Base-by-base conservation (phyloP, 2,797 vertebrate species). In the Cuniculus paca region DNA sequence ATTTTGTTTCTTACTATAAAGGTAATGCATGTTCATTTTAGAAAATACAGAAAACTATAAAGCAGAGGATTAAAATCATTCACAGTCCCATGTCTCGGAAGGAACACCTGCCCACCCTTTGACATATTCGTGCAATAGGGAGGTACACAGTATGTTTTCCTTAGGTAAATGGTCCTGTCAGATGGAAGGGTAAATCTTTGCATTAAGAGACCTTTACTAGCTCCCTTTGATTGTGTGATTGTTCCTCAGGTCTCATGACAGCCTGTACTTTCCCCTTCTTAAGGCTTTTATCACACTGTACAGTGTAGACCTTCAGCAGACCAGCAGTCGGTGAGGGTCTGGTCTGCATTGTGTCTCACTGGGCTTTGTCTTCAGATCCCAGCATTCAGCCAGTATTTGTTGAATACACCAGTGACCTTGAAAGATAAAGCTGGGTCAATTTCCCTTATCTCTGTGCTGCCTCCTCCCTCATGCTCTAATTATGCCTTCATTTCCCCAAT, bases 1-100 rank as follows among this genome's bases (percentile, higher is more conserved):
- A 3, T 84, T 93, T 88, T 92, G 31, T 92, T 92, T 96, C 48
- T 95, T 89, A 88, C 78, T 96, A 19, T 87, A 94, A 94, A 83
- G 79, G n/a, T 75, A 91, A 68, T 52, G 34, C 31, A 50, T 90
- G 16, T 36, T 61, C 36, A 52, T 80, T 93, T 26, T 89, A 94
- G 83, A 95, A 95, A 96, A 91, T 88, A 22, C 11, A 82, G 89
- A 96, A 90, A 90, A 88, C 39, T 42, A 45, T 58, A 90, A 94
- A 95, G 81, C 50, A 95, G 79, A 95, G 94, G 75, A 72, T 91
- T 74, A 58, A 82, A 95, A 34, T 86, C 63, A 61, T 45, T 58
- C 36, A 79, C 28, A 81, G 56, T 78, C 3, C 36, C 19, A 3
- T 61, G 36, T 96, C 70, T 72, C 52, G 70, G 19, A 86, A 83